A percentile compares a stretch with the other conserved stretches of the same genome.
Evolutionary conservation across 2,113 vertebrate genomes (phyloP).

Genomic region (Gymnobelideus leadbeateri): DNA sequence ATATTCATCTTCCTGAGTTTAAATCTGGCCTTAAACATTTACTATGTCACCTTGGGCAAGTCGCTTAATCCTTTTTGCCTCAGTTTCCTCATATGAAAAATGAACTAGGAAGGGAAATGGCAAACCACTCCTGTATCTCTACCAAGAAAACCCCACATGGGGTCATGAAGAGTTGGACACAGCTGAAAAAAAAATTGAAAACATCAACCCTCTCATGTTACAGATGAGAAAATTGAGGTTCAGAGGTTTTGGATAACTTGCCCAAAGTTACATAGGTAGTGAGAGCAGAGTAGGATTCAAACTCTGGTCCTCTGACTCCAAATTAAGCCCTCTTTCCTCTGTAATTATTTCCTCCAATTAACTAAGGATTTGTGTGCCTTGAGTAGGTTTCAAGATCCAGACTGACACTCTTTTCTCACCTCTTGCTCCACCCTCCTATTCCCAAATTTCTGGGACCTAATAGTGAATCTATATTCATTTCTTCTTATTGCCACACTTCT

Average conservation of each 20-base stretch:
- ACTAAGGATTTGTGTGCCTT: neutral
- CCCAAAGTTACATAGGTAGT: neutral
- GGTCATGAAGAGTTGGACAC: no score
- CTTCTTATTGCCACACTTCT: neutral
- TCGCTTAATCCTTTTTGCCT: no score
- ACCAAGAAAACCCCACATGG: no score
- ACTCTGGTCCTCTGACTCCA: neutral
- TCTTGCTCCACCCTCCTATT: neutral
- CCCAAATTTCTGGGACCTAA: neutral
- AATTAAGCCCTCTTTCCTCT: neutral
- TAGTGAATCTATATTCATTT: neutral
- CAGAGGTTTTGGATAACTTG: neutral
- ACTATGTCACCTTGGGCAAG: no score
- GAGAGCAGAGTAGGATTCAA: neutral
- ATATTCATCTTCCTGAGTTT: no score
- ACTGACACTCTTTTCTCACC: neutral
- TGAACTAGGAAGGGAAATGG: no score
- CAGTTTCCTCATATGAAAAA: no score
- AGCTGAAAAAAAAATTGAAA: no score
- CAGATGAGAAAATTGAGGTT: neutral
- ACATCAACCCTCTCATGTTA: neutral
- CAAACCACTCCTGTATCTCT: no score
- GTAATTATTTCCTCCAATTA: neutral
- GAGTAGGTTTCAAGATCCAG: neutral
- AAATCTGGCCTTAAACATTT: no score